Evolutionary conservation across 2,797 vertebrate genomes (phyloP).

Genomic region (Buceros bicornis): DNA sequence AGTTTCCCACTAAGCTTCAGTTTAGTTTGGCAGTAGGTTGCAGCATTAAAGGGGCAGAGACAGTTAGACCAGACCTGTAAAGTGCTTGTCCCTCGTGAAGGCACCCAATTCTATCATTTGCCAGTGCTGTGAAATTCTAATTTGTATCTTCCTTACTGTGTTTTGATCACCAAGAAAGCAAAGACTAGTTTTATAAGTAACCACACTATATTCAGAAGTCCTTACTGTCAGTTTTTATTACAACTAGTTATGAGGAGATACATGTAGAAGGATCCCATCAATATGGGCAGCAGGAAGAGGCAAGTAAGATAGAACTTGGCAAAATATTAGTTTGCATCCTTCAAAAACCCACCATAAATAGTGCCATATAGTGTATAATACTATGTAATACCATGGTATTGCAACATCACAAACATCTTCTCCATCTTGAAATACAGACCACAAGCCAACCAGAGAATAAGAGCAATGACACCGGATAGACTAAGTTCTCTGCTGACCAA

Average conservation of each 20-base stretch:
- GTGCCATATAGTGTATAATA: neutral
- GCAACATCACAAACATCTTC: neutral
- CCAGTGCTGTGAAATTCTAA: neutral
- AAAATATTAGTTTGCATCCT: neutral
- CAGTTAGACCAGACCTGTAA: neutral
- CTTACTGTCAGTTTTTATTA: neutral
- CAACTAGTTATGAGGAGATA: neutral
- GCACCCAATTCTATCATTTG: neutral
- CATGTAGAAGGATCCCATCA: neutral
- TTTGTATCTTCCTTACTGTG: neutral
- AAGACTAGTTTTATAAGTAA: neutral
- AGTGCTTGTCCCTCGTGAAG: neutral
- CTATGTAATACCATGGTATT: accelerated
- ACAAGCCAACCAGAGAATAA: neutral
- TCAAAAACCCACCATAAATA: neutral
- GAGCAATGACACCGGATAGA: neutral
- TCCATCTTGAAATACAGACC: neutral
- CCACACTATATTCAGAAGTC: neutral
- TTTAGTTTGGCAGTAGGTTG: neutral
- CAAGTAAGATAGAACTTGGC: neutral
- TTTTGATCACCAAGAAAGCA: neutral
- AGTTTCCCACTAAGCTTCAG: neutral
- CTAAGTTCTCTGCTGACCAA: neutral
- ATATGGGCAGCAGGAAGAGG: neutral
- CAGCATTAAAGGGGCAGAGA: neutral